These are phyloP conservation scores for Myopa testacea DNA, from an alignment of 2,888 invertebrate genomes.

Conservation along the genomic window DNA sequence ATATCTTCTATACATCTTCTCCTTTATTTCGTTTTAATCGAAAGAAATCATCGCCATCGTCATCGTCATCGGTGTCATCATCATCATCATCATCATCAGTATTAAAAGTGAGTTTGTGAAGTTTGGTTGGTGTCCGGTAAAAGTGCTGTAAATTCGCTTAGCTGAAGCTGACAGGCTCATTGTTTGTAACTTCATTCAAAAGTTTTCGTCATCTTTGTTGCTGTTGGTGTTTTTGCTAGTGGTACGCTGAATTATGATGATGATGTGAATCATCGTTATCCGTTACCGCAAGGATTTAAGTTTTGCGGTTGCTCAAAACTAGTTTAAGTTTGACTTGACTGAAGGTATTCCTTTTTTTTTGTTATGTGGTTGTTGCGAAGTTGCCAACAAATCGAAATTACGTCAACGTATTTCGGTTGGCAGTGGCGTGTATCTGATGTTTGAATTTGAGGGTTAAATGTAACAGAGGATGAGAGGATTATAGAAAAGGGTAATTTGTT, in stretches of 20 bases:
- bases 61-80: too few species aligned
- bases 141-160: constrained; percentile 22
- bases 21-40: background rate
- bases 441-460: too few species aligned
- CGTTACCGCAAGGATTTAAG: constrained; percentile 9
- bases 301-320: constrained; percentile 15
- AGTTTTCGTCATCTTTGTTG: background rate
- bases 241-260: background rate
- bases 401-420: too few species aligned
- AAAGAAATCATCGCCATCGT: background rate
- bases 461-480: too few species aligned
- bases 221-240: background rate
- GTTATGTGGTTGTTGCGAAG: too few species aligned
- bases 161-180: constrained; percentile 25
- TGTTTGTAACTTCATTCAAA: constrained; percentile 1
- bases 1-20: background rate
- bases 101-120: constrained; percentile 23
- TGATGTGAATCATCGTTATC: constrained; percentile 5
- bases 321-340: constrained; percentile 10
- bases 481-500: too few species aligned
- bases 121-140: constrained; percentile 12
- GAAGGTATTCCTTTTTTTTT: too few species aligned
- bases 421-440: too few species aligned
- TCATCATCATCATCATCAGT: background rate
- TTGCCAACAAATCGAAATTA: too few species aligned